Percentiles rank a stretch among this genome's conserved stretches.
These are phyloP conservation scores for Pao palembangensis DNA, from an alignment of 2,113 vertebrate genomes.

Conservation along the genomic window DNA sequence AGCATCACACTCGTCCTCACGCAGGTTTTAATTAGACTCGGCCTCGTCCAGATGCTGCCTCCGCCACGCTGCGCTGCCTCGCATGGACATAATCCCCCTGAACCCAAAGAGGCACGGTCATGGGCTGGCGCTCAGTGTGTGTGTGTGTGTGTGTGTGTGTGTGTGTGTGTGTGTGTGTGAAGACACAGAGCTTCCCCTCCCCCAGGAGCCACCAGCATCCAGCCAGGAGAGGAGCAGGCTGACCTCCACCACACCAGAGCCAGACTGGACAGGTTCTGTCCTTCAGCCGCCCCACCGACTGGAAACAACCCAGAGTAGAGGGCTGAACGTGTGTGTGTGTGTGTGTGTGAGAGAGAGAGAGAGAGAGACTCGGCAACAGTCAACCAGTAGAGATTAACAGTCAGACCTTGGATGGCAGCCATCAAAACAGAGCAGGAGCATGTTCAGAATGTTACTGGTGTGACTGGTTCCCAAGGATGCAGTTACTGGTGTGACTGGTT, in stretches of 20 bases:
- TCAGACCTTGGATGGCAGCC: conserved; percentile 24
- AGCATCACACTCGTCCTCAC: conserved; percentile 27
- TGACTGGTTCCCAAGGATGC: neutral
- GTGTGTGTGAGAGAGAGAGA: conserved; percentile 11
- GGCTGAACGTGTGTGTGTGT: conserved; percentile 28
- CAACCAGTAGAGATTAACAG: conserved; percentile 10
- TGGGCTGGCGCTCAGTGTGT: conserved; percentile 33
- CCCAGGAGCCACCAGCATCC: too few relatives aligned
- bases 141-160: conserved; percentile 3
- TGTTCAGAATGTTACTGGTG: neutral
- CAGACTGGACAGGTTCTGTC: conserved; percentile 45
- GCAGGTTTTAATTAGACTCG: conserved; percentile 44
- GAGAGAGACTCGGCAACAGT: too few relatives aligned
- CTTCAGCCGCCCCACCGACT: conserved; percentile 49
- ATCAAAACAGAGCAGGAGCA: conserved; percentile 3
- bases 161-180: too few relatives aligned
- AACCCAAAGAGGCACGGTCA: conserved; percentile 27
- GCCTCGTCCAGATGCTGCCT: conserved; percentile 34
- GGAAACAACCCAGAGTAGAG: conserved; percentile 58
- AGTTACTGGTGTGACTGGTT: neutral
- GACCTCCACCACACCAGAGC: conserved; percentile 15
- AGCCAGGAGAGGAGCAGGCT: too few relatives aligned
- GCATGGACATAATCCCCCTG: conserved; percentile 45
- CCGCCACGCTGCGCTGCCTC: conserved; percentile 36
- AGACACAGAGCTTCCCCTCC: too few relatives aligned